Evolutionary conservation across 1,140 invertebrate genomes (phyloP).

Genomic region (Sarcophaga peregrina): DNA sequence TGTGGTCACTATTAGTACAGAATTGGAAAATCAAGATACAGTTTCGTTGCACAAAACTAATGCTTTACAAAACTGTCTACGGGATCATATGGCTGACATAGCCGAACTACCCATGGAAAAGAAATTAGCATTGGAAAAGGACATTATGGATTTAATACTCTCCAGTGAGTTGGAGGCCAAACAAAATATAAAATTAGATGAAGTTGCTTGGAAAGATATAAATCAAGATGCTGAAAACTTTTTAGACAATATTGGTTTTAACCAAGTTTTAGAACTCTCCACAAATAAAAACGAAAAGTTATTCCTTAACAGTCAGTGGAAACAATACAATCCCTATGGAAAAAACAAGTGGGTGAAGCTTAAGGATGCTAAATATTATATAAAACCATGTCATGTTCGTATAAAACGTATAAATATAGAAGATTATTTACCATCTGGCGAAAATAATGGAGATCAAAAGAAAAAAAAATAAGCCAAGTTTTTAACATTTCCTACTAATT

Average conservation of each 20-base stretch:
- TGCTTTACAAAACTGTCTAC: slow-evolving; percentile 43
- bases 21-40: slow-evolving; percentile 42
- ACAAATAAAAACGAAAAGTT: background rate
- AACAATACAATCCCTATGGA: background rate
- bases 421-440: slow-evolving; percentile 43
- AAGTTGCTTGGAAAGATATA: background rate
- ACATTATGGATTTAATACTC: slow-evolving; percentile 49
- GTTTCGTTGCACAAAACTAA: background rate
- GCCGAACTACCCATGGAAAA: slow-evolving; percentile 45
- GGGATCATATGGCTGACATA: slow-evolving; percentile 47
- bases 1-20: slow-evolving; percentile 45
- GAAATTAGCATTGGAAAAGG: slow-evolving; percentile 50
- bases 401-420: slow-evolving; percentile 43
- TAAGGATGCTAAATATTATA: slow-evolving; percentile 30
- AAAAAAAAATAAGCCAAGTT: background rate
- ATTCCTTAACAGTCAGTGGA: background rate
- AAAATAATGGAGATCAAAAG: slow-evolving; percentile 13
- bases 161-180: slow-evolving; percentile 42
- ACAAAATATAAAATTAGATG: background rate
- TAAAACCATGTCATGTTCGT: slow-evolving; percentile 28
- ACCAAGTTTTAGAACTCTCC: background rate
- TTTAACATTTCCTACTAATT: too few species aligned
- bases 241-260: slow-evolving; percentile 46
- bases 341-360: slow-evolving; percentile 6
- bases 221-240: slow-evolving; percentile 51